Percentiles rank a stretch among this genome's conserved stretches.
Conservation (phyloP, 2,113 vertebrate species). For the Rhinolophus ferrumequinum region DNA sequence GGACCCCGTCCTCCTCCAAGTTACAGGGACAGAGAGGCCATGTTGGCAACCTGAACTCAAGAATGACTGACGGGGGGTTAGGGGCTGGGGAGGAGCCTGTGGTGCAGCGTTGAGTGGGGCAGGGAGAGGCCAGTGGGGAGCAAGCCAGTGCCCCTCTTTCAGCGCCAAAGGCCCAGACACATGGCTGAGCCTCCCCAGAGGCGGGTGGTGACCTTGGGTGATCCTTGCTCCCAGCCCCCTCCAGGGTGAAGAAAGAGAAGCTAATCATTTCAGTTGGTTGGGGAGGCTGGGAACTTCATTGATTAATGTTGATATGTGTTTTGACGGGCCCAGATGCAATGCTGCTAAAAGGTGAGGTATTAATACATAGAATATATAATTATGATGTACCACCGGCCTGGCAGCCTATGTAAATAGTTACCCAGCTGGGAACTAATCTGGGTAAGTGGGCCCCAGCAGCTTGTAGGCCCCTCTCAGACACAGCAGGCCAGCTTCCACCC, state of each 20-base stretch:
- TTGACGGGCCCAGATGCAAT: slow-evolving; percentile 59
- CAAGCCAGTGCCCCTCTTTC: rapidly evolving
- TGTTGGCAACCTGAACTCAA: not conserved
- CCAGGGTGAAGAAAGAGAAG: not conserved
- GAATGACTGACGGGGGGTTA: rapidly evolving
- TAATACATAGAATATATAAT: slow-evolving; percentile 67
- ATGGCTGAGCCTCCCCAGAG: not conserved
- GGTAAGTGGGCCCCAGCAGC: not conserved
- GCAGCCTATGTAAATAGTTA: slow-evolving; percentile 64
- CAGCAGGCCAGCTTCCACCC: not conserved
- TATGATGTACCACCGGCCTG: slow-evolving; percentile 35
- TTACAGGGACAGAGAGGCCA: not conserved
- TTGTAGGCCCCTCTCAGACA: not conserved
- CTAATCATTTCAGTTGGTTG: not conserved
- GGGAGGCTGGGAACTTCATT: slow-evolving; percentile 65
- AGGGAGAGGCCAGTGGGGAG: not conserved
- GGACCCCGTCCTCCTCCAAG: not conserved
- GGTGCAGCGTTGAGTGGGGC: not conserved
- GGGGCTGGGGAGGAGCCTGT: rapidly evolving
- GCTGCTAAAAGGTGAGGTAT: slow-evolving; percentile 66
- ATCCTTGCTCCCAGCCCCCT: not conserved
- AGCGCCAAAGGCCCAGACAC: not conserved
- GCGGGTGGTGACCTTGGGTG: not conserved
- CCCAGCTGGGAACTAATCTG: slow-evolving; percentile 45
- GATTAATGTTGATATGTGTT: slow-evolving; percentile 69